Evolutionary conservation across 2,113 vertebrate species (phyloP).

Genomic region (Alosa alosa): DNA sequence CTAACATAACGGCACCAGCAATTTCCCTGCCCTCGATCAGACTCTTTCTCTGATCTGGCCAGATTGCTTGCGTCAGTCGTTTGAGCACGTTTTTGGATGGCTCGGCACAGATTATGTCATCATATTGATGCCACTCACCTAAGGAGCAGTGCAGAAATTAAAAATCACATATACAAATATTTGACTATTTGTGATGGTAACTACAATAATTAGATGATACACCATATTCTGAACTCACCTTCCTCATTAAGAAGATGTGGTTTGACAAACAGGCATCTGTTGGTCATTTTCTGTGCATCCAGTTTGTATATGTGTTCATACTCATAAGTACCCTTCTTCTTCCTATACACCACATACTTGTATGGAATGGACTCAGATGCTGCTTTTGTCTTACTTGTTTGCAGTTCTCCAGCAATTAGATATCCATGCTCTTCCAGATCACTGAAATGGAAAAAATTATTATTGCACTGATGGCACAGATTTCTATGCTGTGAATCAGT

Average conservation of each 20-base stretch:
- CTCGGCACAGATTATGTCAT: conserved; percentile 81
- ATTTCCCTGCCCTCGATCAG: conserved; percentile 73
- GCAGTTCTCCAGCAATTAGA: conserved; percentile 73
- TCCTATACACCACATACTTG: conserved; percentile 74
- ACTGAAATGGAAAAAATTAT: conserved; percentile 57
- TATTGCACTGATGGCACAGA: not conserved
- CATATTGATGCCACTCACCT: conserved; percentile 92
- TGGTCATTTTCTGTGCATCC: conserved; percentile 46
- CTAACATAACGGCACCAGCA: conserved; percentile 78
- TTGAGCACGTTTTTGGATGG: rapidly evolving
- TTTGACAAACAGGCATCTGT: conserved; percentile 73
- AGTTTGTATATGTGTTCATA: conserved; percentile 71
- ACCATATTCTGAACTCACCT: conserved; percentile 57
- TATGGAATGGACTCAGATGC: conserved; percentile 68
- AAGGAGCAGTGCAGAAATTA: not conserved
- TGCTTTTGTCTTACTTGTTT: conserved; percentile 43
- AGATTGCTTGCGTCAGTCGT: rapidly evolving
- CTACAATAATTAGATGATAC: not conserved
- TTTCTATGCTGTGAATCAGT: too few species aligned
- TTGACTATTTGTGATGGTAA: not conserved
- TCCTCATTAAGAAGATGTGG: conserved; percentile 23
- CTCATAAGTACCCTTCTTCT: not conserved
- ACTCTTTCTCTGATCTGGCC: conserved; percentile 34
- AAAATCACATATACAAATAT: not conserved
- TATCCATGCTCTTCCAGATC: conserved; percentile 67